Evolutionary conservation across 2,888 invertebrate species (phyloP).

Genomic region (Nephrotoma guestfalica): DNA sequence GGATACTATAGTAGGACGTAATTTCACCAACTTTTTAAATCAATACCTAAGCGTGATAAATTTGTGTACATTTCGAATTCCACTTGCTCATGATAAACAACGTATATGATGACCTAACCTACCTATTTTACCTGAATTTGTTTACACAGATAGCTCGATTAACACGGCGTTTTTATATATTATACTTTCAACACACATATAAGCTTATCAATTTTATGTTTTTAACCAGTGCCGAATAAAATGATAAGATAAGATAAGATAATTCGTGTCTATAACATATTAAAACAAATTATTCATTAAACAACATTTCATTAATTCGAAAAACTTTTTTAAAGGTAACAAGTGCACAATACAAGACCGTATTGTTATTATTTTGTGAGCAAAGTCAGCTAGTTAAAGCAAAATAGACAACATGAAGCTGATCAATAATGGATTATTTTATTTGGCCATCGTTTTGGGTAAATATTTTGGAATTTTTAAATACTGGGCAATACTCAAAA

Average conservation of each 20-base stretch:
- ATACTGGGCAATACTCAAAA: too few relatives aligned
- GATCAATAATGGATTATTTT: slow-evolving; percentile 28
- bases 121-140: background rate
- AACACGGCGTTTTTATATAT: background rate
- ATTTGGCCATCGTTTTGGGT: slow-evolving; percentile 39
- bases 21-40: background rate
- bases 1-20: too few relatives aligned
- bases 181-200: background rate
- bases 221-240: background rate
- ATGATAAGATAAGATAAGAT: background rate
- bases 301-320: background rate
- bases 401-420: slow-evolving; percentile 15
- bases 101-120: background rate
- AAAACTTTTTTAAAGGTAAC: background rate
- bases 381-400: background rate
- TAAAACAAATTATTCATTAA: background rate
- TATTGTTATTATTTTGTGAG: background rate
- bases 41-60: background rate
- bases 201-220: background rate
- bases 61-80: background rate
- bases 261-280: background rate
- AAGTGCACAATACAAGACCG: background rate
- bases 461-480: slow-evolving; percentile 12
- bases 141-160: background rate
- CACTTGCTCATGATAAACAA: background rate